A percentile compares a stretch with the other conserved stretches of the same genome.
Evolutionary conservation across 2,888 invertebrate species (phyloP).

Genomic region (Cantharis rustica): DNA sequence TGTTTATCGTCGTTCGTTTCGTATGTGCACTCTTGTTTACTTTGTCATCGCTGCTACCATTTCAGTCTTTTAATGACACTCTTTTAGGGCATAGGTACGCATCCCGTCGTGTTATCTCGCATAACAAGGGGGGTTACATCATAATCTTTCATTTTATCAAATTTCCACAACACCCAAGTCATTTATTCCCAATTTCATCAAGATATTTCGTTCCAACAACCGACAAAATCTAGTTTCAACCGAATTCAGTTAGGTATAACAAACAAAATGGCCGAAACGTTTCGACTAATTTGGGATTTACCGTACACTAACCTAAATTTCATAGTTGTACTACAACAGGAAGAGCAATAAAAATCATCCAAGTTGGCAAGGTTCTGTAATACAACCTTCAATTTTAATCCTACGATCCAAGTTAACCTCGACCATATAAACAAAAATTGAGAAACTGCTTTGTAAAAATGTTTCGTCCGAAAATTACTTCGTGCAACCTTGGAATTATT

Average conservation of each 20-base stretch:
- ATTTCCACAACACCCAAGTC: not conserved
- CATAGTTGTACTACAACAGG: not conserved
- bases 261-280: not conserved
- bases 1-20: not conserved
- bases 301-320: not conserved
- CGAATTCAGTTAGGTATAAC: not conserved
- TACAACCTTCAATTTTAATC: not conserved
- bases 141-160: constrained; percentile 1
- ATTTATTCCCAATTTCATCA: not conserved
- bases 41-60: not conserved
- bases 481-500: not conserved
- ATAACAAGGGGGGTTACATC: not conserved
- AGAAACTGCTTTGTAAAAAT: not conserved
- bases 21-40: not conserved
- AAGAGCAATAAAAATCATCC: not conserved
- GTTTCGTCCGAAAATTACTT: not conserved
- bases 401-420: not conserved
- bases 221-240: not conserved
- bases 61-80: not conserved
- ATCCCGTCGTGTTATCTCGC: not conserved
- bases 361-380: not conserved
- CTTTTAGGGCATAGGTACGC: not conserved
- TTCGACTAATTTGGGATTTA: not conserved
- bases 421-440: not conserved
- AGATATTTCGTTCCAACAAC: not conserved